Evolutionary conservation across 1,140 invertebrate species (phyloP).

Genomic region (Micrasema minimum): DNA sequence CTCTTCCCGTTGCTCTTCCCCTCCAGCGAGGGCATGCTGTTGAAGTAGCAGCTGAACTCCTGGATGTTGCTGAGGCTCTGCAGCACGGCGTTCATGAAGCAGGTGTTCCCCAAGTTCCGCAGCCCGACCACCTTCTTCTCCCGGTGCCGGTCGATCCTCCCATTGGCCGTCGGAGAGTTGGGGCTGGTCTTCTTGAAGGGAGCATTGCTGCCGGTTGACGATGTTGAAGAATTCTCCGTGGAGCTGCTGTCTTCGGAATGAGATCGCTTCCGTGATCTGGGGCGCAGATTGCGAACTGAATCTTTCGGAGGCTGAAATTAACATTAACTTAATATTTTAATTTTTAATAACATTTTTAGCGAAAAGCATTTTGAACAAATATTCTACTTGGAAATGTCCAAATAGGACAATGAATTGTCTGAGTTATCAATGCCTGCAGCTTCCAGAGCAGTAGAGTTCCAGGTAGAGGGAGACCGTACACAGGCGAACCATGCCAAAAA

Average conservation of each 20-base stretch:
- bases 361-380: too few relatives aligned
- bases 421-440: too few relatives aligned
- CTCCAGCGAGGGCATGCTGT: constrained; percentile 80
- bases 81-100: constrained; percentile 90
- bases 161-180: constrained; percentile 56
- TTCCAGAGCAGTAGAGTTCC: too few relatives aligned
- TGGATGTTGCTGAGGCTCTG: constrained; percentile 89
- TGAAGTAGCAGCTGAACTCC: constrained; percentile 86
- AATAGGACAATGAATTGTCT: too few relatives aligned
- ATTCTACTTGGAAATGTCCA: too few relatives aligned
- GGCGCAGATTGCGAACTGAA: constrained; percentile 68
- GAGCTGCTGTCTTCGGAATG: constrained; percentile 69
- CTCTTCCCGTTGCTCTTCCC: constrained; percentile 70
- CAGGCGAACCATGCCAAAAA: too few relatives aligned
- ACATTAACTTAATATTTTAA: too few relatives aligned
- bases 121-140: constrained; percentile 80
- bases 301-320: constrained; percentile 67
- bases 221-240: constrained; percentile 64
- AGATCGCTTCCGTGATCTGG: constrained; percentile 71
- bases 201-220: constrained; percentile 53
- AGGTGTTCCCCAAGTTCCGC: constrained; percentile 87
- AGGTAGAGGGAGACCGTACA: too few relatives aligned
- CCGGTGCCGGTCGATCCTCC: constrained; percentile 60
- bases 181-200: constrained; percentile 63
- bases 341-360: too few relatives aligned